These are phyloP conservation scores for Sus cebifrons DNA, from an alignment of 2,797 vertebrate species.

Conservation along the genomic window DNA sequence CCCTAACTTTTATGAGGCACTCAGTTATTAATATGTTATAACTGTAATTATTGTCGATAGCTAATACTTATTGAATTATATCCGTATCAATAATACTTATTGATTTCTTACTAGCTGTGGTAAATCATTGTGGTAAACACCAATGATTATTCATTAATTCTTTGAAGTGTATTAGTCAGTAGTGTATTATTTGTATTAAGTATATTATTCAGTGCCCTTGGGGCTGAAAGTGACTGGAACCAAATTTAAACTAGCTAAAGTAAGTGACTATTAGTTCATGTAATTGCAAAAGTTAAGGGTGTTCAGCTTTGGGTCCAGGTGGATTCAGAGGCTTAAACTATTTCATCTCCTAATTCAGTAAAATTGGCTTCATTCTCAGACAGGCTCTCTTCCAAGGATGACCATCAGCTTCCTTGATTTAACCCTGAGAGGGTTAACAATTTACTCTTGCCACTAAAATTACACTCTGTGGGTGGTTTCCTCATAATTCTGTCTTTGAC, in stretches of 20 bases:
- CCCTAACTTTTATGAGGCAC: conserved; percentile 2
- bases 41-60: neutral
- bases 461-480: neutral
- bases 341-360: neutral
- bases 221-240: conserved; percentile 1
- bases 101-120: neutral
- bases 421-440: neutral
- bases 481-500: neutral
- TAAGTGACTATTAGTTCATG: neutral
- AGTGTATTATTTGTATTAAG: neutral
- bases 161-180: neutral
- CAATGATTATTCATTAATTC: neutral
- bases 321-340: neutral
- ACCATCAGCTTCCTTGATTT: neutral
- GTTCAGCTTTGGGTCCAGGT: neutral
- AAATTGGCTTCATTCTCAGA: neutral
- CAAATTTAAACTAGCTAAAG: neutral
- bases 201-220: neutral
- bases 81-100: neutral
- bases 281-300: neutral
- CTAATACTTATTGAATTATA: neutral
- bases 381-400: neutral
- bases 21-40: neutral
- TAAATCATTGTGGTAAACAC: neutral
- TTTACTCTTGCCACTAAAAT: neutral